phyloP scores from a whole-genome alignment of 2,113 vertebrate species.

The Melanostigma gelatinosum region DNA sequence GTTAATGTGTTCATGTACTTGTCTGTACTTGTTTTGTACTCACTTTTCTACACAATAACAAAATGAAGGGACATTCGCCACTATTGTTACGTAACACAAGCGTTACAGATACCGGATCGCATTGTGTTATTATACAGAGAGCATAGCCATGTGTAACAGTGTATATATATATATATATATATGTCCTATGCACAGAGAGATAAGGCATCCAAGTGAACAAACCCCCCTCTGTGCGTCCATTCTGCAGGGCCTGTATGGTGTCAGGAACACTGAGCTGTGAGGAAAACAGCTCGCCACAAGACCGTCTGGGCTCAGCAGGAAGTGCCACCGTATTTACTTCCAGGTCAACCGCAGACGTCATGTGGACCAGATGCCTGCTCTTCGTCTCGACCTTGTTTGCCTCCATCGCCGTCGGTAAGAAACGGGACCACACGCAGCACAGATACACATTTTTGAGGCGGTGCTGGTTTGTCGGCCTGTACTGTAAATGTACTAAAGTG shows the following conservation, averaged over 20 bases:
- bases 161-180: not conserved
- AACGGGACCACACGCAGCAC: not conserved
- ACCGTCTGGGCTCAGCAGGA: conserved; percentile 79
- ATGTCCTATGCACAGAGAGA: not conserved
- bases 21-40: not conserved
- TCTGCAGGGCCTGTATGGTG: conserved; percentile 74
- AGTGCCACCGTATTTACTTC: conserved; percentile 77
- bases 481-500: not conserved
- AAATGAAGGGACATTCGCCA: not conserved
- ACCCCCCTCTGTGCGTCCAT: conserved; percentile 42
- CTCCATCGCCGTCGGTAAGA: conserved; percentile 88
- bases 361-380: conserved; percentile 93
- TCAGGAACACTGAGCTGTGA: conserved; percentile 72
- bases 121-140: not conserved
- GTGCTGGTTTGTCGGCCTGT: not conserved
- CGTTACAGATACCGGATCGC: not conserved
- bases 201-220: conserved; percentile 36
- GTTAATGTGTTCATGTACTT: too few species aligned
- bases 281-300: conserved; percentile 69
- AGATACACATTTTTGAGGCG: not conserved
- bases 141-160: not conserved
- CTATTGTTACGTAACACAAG: not conserved
- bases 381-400: conserved; percentile 88
- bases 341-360: conserved; percentile 85
- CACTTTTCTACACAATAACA: not conserved